A percentile compares a stretch with the other conserved stretches of the same genome.
phyloP scores from a whole-genome alignment of 2,113 vertebrate species.

The Mormoops blainvillei region DNA sequence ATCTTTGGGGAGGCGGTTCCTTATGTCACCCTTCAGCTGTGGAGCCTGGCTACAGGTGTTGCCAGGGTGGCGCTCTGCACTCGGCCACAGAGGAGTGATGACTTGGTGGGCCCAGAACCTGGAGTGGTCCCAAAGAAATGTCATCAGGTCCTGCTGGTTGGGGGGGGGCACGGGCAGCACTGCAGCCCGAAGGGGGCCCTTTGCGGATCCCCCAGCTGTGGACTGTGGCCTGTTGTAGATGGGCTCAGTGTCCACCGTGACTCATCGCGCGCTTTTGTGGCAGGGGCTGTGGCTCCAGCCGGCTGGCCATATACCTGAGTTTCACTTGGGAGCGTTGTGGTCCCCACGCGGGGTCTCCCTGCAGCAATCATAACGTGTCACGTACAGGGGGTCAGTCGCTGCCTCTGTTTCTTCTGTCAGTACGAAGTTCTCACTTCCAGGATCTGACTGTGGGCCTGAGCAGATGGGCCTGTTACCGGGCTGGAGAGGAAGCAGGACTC shows the following conservation, averaged over 20 bases:
- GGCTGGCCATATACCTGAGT: background rate
- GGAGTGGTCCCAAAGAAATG: background rate
- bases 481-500: background rate
- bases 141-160: too few species aligned
- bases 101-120: background rate
- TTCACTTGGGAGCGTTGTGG: too few species aligned
- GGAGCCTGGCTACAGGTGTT: background rate
- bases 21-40: background rate
- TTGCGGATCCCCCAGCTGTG: background rate
- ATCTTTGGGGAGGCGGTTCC: background rate
- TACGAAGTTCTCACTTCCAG: background rate
- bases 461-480: background rate
- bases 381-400: background rate
- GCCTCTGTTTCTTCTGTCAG: fast-evolving
- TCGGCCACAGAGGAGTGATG: background rate
- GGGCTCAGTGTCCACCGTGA: background rate
- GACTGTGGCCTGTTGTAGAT: background rate
- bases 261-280: too few species aligned
- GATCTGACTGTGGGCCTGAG: background rate
- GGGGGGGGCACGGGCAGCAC: background rate
- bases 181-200: background rate
- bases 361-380: background rate
- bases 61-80: background rate
- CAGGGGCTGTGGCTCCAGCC: background rate
- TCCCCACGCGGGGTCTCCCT: too few species aligned